These are phyloP conservation scores for Acrocephalus kingi DNA, from an alignment of 2,113 vertebrate genomes.

Conservation along the genomic window DNA sequence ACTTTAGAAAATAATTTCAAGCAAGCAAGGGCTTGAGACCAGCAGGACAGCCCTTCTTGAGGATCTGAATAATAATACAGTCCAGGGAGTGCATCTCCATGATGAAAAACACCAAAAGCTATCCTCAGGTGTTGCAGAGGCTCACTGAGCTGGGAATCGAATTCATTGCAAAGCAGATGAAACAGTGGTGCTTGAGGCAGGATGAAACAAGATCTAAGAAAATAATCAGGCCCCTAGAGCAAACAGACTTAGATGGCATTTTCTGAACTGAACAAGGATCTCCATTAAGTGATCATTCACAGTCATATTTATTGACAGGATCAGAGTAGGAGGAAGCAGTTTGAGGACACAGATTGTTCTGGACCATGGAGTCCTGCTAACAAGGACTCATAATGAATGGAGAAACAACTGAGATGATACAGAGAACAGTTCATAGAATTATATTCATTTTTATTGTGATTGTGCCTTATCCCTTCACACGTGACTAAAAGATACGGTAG, in stretches of 20 bases:
- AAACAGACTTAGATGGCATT: conserved; percentile 36
- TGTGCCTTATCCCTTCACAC: neutral
- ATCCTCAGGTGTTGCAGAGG: conserved; percentile 51
- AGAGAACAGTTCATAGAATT: neutral
- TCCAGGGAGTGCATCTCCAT: neutral
- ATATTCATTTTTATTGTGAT: neutral
- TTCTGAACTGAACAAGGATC: conserved; percentile 21
- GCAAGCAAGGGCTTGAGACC: neutral
- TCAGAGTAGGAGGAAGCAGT: conserved; percentile 2
- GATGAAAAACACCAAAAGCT: conserved; percentile 42
- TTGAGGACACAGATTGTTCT: neutral
- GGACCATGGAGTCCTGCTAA: neutral
- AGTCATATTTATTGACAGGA: conserved; percentile 25
- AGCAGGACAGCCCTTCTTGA: neutral
- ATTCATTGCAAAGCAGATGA: conserved; percentile 43
- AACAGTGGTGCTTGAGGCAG: conserved; percentile 25
- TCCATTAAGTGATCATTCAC: conserved; percentile 44
- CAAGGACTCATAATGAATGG: neutral
- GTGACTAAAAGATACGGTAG: neutral
- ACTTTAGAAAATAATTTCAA: conserved; percentile 33
- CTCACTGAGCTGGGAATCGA: conserved; percentile 41
- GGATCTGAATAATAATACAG: conserved; percentile 27
- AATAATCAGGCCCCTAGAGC: conserved; percentile 47
- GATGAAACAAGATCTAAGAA: conserved; percentile 47
- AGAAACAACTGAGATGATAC: neutral